Percentiles rank a stretch among this genome's conserved stretches.
Evolutionary conservation across 2,888 invertebrate genomes (phyloP).

Genomic region (Sipunculus nudus): DNA sequence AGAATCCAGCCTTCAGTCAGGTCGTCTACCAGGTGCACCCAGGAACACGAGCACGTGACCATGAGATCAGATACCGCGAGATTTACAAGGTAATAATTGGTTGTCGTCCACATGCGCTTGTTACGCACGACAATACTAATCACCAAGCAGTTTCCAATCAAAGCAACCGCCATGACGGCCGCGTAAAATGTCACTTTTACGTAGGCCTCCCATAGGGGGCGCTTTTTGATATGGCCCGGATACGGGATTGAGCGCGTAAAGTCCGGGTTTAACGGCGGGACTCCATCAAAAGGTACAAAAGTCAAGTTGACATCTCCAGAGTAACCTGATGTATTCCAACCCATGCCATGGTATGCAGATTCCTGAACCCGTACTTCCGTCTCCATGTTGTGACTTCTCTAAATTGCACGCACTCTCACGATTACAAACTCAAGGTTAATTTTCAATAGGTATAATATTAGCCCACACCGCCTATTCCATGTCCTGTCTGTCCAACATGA

Average conservation of each 20-base stretch:
- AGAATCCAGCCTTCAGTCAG: constrained; percentile 82
- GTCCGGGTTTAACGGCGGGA: too few relatives aligned
- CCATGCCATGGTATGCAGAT: too few relatives aligned
- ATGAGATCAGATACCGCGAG: constrained; percentile 57
- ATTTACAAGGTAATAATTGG: constrained; percentile 60
- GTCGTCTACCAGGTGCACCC: constrained; percentile 79
- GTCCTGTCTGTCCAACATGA: too few relatives aligned
- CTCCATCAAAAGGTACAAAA: too few relatives aligned
- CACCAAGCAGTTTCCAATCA: constrained; percentile 30
- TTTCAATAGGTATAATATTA: too few relatives aligned
- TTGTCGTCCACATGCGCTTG: constrained; percentile 55
- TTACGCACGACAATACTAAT: constrained; percentile 27
- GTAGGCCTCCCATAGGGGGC: constrained; percentile 16
- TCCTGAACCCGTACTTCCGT: too few relatives aligned
- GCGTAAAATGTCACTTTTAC: constrained; percentile 32
- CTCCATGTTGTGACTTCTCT: too few relatives aligned
- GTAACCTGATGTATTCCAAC: too few relatives aligned
- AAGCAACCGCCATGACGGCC: constrained; percentile 18
- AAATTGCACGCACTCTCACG: too few relatives aligned
- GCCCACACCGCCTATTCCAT: too few relatives aligned
- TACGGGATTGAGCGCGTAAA: constrained; percentile 15
- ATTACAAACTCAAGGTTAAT: too few relatives aligned
- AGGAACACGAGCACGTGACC: constrained; percentile 71
- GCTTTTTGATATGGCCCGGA: constrained; percentile 7
- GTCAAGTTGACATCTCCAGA: too few relatives aligned